Conservation (phyloP, 2,797 vertebrate genomes). For the Crax fasciolata region DNA sequence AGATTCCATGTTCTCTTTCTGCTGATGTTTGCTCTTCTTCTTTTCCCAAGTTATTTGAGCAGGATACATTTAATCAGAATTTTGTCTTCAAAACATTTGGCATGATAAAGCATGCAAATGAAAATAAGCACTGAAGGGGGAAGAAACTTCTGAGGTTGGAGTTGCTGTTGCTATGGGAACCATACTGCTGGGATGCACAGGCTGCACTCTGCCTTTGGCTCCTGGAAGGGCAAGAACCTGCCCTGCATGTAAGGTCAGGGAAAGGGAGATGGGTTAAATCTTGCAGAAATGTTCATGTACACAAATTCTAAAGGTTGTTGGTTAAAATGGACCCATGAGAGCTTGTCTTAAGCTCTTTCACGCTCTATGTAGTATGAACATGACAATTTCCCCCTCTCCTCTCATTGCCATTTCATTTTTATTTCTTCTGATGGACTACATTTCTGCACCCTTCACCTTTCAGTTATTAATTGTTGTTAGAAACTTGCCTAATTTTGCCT, state of each 20-base stretch:
- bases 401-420: background rate
- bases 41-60: background rate
- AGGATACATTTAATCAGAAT: background rate
- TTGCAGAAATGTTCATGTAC: background rate
- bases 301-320: background rate
- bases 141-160: background rate
- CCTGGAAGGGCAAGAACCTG: background rate
- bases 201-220: background rate
- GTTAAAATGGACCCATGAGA: background rate
- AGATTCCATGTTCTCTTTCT: background rate
- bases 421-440: background rate
- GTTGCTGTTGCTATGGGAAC: background rate
- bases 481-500: too few relatives aligned
- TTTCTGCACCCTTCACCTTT: background rate
- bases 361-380: background rate
- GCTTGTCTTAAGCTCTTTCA: background rate
- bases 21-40: background rate
- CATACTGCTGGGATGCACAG: background rate
- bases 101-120: background rate
- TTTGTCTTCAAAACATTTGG: background rate
- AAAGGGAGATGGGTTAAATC: background rate
- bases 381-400: background rate
- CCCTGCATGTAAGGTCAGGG: background rate
- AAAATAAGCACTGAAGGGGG: background rate
- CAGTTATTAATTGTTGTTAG: background rate